Evolutionary conservation across 2,113 vertebrate genomes (phyloP), one percentile per base, ranked within the genome.

Genomic region (Bubalus kerabau): DNA sequence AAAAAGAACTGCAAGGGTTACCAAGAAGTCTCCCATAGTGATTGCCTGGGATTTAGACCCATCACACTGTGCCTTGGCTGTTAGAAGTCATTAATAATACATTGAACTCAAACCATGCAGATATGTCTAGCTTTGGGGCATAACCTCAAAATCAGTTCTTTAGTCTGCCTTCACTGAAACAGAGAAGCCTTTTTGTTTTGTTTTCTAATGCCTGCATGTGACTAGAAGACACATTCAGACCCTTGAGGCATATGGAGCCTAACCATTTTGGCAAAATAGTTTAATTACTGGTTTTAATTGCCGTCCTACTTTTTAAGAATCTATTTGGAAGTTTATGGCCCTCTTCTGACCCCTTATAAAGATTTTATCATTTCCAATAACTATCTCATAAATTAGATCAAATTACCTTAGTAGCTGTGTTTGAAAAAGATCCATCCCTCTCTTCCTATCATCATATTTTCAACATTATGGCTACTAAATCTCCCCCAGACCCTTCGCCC

Each of bases 321-420:
- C 21, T 76, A 2, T 90, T 81, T 84, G 59, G 64, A 92, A 87
- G 54, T 82, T 60, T 85, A 88, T 85, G 48, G 54, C n/a, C 74
- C 36, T 90, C 96, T 83, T 54, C 71, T 81, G 26, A 94, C 46
- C 82, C 5, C 23, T 87, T 76, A 48, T 62, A 92, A 84, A 87
- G 52, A 85, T 87, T 85, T 92, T 95, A 93, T 92, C 16, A 15
- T 59, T 48, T 95, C 46, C 52, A 90, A 32, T 96, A 93, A 86
- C 91, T 59, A 43, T 67, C 87, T 94, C 82, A 16, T 87, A 57
- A 74, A 83, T 87, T 60, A 81, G 56, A 40, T 94, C n/a, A n/a
- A 94, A 43, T 52, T 86, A 74, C 36, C 71, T 83, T 71, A 74
- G 46, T 54, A 86, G 46, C 60, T 46, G 24, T 40, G 30, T 90